A percentile compares a stretch with the other conserved stretches of the same genome.
Evolutionary conservation across 2,888 invertebrate species (phyloP).

Genomic region (Trichogramma evanescens): DNA sequence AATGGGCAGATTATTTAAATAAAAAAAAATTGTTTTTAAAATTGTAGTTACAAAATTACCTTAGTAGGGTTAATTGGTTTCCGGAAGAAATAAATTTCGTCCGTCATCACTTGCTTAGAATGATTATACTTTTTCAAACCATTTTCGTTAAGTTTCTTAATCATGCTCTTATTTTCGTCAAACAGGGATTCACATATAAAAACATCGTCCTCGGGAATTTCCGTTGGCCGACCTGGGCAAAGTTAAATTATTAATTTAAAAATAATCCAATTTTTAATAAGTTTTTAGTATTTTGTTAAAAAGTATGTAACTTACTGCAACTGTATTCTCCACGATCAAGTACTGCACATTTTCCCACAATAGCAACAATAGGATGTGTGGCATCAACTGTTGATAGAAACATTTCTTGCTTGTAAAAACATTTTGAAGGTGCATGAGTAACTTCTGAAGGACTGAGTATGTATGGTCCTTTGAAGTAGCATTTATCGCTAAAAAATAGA

Average conservation of each 20-base stretch:
- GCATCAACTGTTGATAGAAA: slow-evolving; percentile 86
- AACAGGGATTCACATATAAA: slow-evolving; percentile 89
- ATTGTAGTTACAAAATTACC: slow-evolving; percentile 41
- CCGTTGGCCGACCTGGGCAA: slow-evolving; percentile 78
- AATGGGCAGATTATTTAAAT: neutral
- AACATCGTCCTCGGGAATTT: slow-evolving; percentile 85
- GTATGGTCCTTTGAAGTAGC: slow-evolving; percentile 91
- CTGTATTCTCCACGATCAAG: slow-evolving; percentile 85
- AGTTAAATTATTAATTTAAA: slow-evolving; percentile 3
- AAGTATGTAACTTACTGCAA: slow-evolving; percentile 58
- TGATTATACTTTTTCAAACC: slow-evolving; percentile 78
- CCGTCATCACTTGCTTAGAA: slow-evolving; percentile 78
- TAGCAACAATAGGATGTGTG: slow-evolving; percentile 81
- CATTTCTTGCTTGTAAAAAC: slow-evolving; percentile 91
- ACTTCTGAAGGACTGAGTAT: slow-evolving; percentile 84
- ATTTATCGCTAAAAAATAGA: slow-evolving; percentile 61
- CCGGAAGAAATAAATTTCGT: slow-evolving; percentile 83
- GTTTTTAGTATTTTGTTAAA: neutral
- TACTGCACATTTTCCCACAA: slow-evolving; percentile 87
- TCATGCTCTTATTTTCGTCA: slow-evolving; percentile 76
- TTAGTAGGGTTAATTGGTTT: slow-evolving; percentile 60
- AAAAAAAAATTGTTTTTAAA: neutral
- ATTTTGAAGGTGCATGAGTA: slow-evolving; percentile 66
- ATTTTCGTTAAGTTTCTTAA: slow-evolving; percentile 62
- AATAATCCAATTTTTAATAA: neutral